phyloP scores from a whole-genome alignment of 2,113 vertebrate genomes.

The Sebastes schlegelii region DNA sequence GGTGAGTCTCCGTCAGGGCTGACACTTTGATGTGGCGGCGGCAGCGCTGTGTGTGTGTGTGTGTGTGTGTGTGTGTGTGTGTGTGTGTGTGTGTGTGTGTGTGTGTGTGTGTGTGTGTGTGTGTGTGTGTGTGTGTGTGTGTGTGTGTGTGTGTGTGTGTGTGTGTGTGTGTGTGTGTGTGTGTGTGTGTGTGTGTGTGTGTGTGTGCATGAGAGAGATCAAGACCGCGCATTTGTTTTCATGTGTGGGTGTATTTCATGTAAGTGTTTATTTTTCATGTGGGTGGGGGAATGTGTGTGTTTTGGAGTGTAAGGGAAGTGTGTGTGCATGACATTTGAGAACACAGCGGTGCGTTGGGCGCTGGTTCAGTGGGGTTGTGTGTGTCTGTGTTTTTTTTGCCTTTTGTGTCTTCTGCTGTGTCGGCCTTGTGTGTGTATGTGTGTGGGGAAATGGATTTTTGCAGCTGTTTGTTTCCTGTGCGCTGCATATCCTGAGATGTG shows the following conservation, averaged over 20 bases:
- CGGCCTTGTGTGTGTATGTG: slow-evolving; percentile 49
- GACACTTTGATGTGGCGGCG: slow-evolving; percentile 50
- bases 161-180: slow-evolving; percentile 49
- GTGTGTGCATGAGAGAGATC: slow-evolving; percentile 37
- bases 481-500: slow-evolving; percentile 80
- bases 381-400: slow-evolving; percentile 18
- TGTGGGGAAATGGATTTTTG: slow-evolving; percentile 73
- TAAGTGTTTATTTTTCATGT: slow-evolving; percentile 75
- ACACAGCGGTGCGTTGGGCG: slow-evolving; percentile 68
- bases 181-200: slow-evolving; percentile 17
- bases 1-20: slow-evolving; percentile 85
- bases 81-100: slow-evolving; percentile 69
- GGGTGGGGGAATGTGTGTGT: slow-evolving; percentile 69
- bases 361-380: slow-evolving; percentile 57
- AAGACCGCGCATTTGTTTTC: slow-evolving; percentile 61
- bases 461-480: slow-evolving; percentile 82
- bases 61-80: slow-evolving; percentile 71
- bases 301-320: slow-evolving; percentile 60
- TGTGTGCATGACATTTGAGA: slow-evolving; percentile 76
- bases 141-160: slow-evolving; percentile 37
- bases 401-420: slow-evolving; percentile 46
- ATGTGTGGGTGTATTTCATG: slow-evolving; percentile 65
- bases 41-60: background rate
- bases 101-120: slow-evolving; percentile 68
- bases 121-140: slow-evolving; percentile 40